These are phyloP conservation scores for Epinotia bilunana DNA, from an alignment of 2,888 invertebrate species.

Conservation along the genomic window DNA sequence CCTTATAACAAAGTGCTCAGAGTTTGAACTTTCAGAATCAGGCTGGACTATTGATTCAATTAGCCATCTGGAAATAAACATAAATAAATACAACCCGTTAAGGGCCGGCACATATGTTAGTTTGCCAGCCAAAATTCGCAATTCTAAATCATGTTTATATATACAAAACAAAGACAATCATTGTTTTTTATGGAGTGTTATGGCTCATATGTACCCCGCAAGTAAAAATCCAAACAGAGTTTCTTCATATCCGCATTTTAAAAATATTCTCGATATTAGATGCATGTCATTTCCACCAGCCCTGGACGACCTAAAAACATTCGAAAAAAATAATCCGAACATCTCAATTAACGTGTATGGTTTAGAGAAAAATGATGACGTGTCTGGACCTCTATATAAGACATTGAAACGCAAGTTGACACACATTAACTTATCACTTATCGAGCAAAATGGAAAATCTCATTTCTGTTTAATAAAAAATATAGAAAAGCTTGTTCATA, in stretches of 20 bases:
- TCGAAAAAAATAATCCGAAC: background rate
- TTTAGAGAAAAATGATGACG: background rate
- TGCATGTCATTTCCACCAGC: background rate
- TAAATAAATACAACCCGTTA: constrained; percentile 7
- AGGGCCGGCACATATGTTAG: background rate
- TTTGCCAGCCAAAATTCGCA: background rate
- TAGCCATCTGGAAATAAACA: constrained; percentile 13
- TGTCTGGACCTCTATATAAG: background rate
- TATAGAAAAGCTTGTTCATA: too few species aligned
- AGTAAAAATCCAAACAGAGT: background rate
- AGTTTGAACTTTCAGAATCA: too few species aligned
- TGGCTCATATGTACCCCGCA: background rate
- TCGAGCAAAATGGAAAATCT: background rate
- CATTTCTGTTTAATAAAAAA: too few species aligned
- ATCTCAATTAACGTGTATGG: constrained; percentile 5
- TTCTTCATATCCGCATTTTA: constrained; percentile 11
- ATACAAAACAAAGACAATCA: constrained; percentile 1
- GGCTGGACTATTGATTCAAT: too few species aligned
- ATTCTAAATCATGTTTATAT: constrained; percentile 1
- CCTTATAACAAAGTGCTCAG: too few species aligned
- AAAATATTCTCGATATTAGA: background rate
- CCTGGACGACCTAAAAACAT: background rate
- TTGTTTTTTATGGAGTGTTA: too few species aligned
- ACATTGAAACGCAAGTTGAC: background rate
- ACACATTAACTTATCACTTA: background rate